Evolutionary conservation across 1,140 invertebrate genomes (phyloP), one percentile per base, ranked within the genome.

Genomic region (Plectrocnemia conspersa): DNA sequence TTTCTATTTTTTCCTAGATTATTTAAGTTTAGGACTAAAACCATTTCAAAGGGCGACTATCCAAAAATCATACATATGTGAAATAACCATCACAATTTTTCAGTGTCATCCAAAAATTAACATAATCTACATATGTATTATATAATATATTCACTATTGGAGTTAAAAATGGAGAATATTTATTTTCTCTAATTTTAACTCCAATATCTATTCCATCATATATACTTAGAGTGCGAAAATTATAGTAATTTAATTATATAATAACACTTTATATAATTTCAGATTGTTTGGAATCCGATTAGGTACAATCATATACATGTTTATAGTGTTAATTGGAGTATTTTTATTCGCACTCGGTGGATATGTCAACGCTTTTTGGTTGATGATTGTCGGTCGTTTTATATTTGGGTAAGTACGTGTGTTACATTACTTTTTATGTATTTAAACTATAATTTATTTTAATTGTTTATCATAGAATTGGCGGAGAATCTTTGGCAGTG

Each of bases 351-450:
- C 94, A 23, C 63, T 80, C 49, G 95, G 94, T 35, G 89, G 83
- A n/a, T 79, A 88, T 40, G 64, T 86, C 9, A 80, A 95, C 70
- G 68, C 74, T 15, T 95, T 90, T 68, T 93, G 86, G 86, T 42
- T 97, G 0, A 98, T 98, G 93, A 81, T 91, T 63, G 47, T 91
- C n/a, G 96, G 93, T 11, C 78, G 96, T 72, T 95, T 98, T 75
- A 79, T 98, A 64, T 98, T 98, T 81, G 93, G 94, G 90, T 94
- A 79, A 76, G 76, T 32, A 42, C 35, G 15, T 38, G 35, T 7
- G 5, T 38, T 38, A 15, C 7, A 38, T 10, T 38, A 7, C 13
- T 11, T 35, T n/a, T 11, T 33, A 33, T 35, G 16, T 33, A n/a
- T n/a, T n/a, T n/a, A 22, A 36, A n/a, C 13, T 32, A 10, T 11